Base-by-base conservation (phyloP, 2,888 invertebrate species). In the Tuberolachnus salignus region DNA sequence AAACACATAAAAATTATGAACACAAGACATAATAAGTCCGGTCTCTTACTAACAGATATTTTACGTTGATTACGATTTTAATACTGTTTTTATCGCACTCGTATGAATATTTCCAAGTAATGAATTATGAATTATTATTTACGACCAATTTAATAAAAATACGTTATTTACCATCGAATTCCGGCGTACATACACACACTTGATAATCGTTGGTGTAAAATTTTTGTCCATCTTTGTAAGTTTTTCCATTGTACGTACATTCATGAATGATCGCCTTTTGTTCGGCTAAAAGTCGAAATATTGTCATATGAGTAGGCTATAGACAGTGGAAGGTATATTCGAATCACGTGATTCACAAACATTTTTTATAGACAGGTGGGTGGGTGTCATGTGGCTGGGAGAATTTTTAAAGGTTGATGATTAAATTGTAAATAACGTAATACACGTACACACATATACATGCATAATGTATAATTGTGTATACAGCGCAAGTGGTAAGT, bases 91-190 rank as follows among this genome's bases (percentile, higher is more conserved):
- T 16, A 59, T 59, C 2, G 16, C 9, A 26, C 16, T 59, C 9
- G 8, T 16, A 26, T 3, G 10, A n/a, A n/a, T n/a, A n/a, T n/a
- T n/a, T n/a, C n/a, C n/a, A n/a, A n/a, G n/a, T n/a, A n/a, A n/a
- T n/a, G n/a, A n/a, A n/a, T n/a, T n/a, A n/a, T n/a, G n/a, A n/a
- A n/a, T n/a, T n/a, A n/a, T n/a, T n/a, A n/a, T n/a, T n/a, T n/a
- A n/a, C n/a, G n/a, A n/a, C n/a, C n/a, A 8, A 59, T 34, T 34
- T 2, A 10, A 26, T n/a, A 61, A 34, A 59, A 59, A 59, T 59
- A 61, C 14, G 26, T 63, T n/a, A 49, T 67, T 66, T 67, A 75
- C 75, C 75, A 46, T 75, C 46, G 13, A 78, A 78, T 67, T 57
- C 16, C 3, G 67, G 67, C 0, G 75, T 59, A 42, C 75, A 78